Evolutionary conservation across 1,140 invertebrate genomes (phyloP).

Genomic region (Eumaeus atala): DNA sequence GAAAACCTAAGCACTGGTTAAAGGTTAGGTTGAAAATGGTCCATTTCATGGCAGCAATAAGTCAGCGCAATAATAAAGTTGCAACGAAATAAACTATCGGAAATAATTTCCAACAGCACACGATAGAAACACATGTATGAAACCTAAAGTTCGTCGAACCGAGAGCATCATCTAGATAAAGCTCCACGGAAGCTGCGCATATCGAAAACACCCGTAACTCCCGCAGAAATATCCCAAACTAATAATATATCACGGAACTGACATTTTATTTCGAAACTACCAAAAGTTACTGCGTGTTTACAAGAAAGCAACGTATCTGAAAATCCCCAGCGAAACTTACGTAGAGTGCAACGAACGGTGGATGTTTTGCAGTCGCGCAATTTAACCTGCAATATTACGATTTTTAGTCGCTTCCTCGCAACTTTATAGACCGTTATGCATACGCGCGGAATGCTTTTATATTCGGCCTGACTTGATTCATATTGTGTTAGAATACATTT

Average conservation of each 20-base stretch:
- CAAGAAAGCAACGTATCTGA: constrained; percentile 20
- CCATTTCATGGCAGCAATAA: too few species aligned
- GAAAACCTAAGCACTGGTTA: too few species aligned
- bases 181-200: not conserved
- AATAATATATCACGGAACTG: constrained; percentile 46
- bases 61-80: too few species aligned
- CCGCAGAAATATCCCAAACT: constrained; percentile 35
- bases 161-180: not conserved
- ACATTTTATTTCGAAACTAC: constrained; percentile 45
- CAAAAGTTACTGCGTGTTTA: constrained; percentile 37
- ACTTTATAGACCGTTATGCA: constrained; percentile 24
- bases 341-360: constrained; percentile 27
- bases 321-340: constrained; percentile 15
- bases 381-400: constrained; percentile 36
- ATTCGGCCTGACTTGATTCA: not conserved
- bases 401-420: constrained; percentile 20
- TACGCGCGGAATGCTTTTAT: constrained; percentile 9
- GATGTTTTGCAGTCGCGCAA: constrained; percentile 23
- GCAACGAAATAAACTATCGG: too few species aligned
- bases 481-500: too few species aligned
- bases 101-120: too few species aligned
- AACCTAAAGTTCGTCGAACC: constrained; percentile 1
- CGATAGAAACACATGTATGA: too few species aligned
- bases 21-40: too few species aligned
- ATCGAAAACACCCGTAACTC: constrained; percentile 39